Evolutionary conservation across 2,888 invertebrate species (phyloP).

Genomic region (Busseola fusca): DNA sequence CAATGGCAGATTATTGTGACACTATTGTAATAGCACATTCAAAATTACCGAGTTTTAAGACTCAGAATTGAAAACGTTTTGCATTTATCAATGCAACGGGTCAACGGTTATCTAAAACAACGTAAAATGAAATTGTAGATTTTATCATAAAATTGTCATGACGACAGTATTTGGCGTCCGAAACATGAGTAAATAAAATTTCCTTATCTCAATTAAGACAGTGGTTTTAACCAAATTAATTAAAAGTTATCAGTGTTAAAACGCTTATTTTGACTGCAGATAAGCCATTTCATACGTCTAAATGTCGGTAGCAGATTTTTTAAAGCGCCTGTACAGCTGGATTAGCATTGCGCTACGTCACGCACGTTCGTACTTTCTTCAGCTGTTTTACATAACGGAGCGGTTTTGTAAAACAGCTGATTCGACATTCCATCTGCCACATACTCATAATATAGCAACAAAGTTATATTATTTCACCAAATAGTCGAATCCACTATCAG

Average conservation of each 20-base stretch:
- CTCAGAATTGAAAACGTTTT: not conserved
- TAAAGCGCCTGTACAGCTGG: not conserved
- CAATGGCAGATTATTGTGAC: too few species aligned
- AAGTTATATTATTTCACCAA: slow-evolving; percentile 15
- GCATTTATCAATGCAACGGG: not conserved
- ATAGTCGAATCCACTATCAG: slow-evolving; percentile 34
- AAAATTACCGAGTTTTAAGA: not conserved
- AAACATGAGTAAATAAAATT: not conserved
- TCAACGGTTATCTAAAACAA: not conserved
- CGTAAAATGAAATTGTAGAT: not conserved
- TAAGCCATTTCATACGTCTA: not conserved
- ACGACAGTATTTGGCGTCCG: not conserved
- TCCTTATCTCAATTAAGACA: not conserved
- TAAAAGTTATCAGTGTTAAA: too few species aligned
- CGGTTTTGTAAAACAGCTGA: not conserved
- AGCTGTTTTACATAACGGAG: not conserved
- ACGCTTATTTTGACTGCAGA: not conserved
- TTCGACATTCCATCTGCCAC: not conserved
- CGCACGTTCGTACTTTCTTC: too few species aligned
- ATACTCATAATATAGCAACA: slow-evolving; percentile 5
- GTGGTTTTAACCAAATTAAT: not conserved
- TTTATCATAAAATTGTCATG: not conserved
- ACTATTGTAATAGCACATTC: too few species aligned
- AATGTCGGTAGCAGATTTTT: not conserved
- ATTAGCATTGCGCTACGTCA: too few species aligned